Base-by-base conservation (phyloP, 1,140 invertebrate species). In the Danaus plexippus region DNA sequence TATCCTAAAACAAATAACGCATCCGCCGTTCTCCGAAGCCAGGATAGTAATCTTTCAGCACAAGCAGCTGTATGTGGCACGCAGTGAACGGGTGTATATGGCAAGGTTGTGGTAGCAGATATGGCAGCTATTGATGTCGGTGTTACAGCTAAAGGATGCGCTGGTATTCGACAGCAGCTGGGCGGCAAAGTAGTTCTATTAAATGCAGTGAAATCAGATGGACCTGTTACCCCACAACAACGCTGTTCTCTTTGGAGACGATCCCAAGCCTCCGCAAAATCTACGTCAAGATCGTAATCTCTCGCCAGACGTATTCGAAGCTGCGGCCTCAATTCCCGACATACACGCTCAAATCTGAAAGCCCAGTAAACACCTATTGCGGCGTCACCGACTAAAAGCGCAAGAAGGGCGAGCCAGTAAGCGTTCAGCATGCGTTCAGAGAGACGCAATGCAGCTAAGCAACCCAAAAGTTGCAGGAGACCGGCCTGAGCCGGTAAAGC, bases 301-400 rank as follows among this genome's bases (percentile, higher is more conserved):
- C 85, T 88, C 62, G 85, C 88, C 45, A 88, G 59, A 9, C 88
- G 77, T 41, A 89, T 77, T 43, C 88, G 89, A 11, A 96, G 87
- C 42, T 90, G 90, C 0, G 92, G 92, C 52, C 90, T 88, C 11
- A 96, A 88, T 60, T 93, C 92, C 43, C 91, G 87, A 64, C 92
- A 90, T 54, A 96, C 92, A 57, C 89, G 89, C 67, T 95, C 92
- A 75, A 95, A 94, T 11, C 93, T 88, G 78, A 95, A 94, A 55
- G 95, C 90, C 95, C 95, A 97, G 63, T 94, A 93, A n/a, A 95
- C 90, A 11, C 95, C 95, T 40, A 96, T 90, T 3, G 95, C 89
- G 1, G 92, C 91, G 89, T 97, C 95, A 18, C 94, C 95, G 65
- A 95, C 92, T 7, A 96, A 89, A 1, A 97, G 88, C 8, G 92